A percentile compares a stretch with the other conserved stretches of the same genome.
Evolutionary conservation across 30 jellyfish, hydroid and myxozoan species (phyloP).

Genomic region (Hydractinia echinata): DNA sequence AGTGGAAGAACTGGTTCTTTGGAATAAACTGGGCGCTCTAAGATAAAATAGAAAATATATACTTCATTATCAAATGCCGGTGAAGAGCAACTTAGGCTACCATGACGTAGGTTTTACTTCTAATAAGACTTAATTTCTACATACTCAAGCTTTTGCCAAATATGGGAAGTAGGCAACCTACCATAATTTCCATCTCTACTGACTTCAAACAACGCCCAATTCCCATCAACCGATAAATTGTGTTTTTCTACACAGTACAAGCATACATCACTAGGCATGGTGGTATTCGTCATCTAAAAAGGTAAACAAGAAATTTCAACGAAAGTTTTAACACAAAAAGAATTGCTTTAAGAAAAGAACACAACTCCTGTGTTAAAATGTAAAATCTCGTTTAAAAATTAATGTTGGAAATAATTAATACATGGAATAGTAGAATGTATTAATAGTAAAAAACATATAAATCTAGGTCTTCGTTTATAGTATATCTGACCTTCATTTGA

Average conservation of each 20-base stretch:
- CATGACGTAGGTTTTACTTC: neutral
- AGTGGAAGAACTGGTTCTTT: slow-evolving; percentile 62
- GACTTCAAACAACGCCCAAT: slow-evolving; percentile 78
- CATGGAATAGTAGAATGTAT: no score
- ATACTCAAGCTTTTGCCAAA: neutral
- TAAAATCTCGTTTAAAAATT: no score
- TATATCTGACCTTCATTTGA: slow-evolving; percentile 17
- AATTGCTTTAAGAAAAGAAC: no score
- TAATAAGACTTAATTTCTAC: neutral
- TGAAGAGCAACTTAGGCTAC: neutral
- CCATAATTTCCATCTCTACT: slow-evolving; percentile 57
- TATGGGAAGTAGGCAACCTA: slow-evolving; percentile 14
- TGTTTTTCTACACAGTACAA: slow-evolving; percentile 44
- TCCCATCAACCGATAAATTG: slow-evolving; percentile 48
- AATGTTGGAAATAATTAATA: no score
- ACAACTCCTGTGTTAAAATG: no score
- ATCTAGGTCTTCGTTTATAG: no score
- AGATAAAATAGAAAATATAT: neutral
- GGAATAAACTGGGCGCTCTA: slow-evolving; percentile 77
- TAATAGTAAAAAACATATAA: no score
- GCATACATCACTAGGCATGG: slow-evolving; percentile 77
- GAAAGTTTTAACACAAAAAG: no score
- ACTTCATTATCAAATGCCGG: no score
- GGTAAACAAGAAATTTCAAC: no score
- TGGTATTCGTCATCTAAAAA: slow-evolving; percentile 57